phyloP scores from a whole-genome alignment of 2,888 invertebrate species.

The Cenopis cana region DNA sequence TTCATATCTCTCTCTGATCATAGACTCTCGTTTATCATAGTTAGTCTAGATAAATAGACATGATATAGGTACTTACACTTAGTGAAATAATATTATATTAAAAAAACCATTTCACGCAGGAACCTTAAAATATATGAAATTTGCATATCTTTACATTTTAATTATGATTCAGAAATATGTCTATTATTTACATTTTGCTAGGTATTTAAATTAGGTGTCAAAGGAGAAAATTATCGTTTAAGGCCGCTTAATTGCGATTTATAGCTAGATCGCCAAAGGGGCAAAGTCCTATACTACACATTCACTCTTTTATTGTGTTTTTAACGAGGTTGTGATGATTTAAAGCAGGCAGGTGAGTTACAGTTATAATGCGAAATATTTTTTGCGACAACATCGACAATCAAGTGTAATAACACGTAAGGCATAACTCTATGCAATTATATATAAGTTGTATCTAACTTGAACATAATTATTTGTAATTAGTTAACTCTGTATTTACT shows the following conservation, averaged over 20 bases:
- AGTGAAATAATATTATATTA: neutral
- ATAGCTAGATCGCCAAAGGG: neutral
- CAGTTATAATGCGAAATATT: no score
- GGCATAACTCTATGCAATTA: no score
- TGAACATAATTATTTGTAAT: no score
- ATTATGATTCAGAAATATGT: neutral
- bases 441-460: no score
- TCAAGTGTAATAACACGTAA: no score
- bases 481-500: no score
- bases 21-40: neutral
- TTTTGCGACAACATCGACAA: no score
- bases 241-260: constrained; percentile 2
- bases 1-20: no score
- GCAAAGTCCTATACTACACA: neutral
- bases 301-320: neutral
- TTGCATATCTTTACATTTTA: constrained; percentile 2
- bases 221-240: neutral
- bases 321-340: neutral
- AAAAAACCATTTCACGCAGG: neutral
- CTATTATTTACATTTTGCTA: neutral
- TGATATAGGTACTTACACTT: no score
- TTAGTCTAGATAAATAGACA: neutral
- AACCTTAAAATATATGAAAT: neutral
- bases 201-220: constrained; percentile 8
- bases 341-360: neutral